Evolutionary conservation across 2,113 vertebrate genomes (phyloP), one percentile per base, ranked within the genome.

Genomic region (Limnothrissa miodon): DNA sequence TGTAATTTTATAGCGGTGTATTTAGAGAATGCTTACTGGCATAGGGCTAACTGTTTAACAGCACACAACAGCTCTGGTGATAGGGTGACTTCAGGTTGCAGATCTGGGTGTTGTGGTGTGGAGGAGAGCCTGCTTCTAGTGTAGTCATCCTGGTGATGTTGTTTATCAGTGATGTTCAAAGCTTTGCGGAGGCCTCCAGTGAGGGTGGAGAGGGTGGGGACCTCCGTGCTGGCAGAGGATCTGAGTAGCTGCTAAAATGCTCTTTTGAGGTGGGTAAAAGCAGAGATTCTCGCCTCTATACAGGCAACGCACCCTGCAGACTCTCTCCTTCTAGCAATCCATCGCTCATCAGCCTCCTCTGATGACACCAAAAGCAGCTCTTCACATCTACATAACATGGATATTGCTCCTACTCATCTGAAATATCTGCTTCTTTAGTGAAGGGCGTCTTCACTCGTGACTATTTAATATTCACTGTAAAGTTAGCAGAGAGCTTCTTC

Each of bases 361-460:
- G 79, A 81, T 62, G 62, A 39, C 59, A 29, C 29, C 11, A 29
- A 70, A 70, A 70, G 36, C 62, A 83, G 80, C 29, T n/a, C 36
- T 81, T 51, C n/a, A 39, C 39, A 78, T 80, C 56, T 25, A 17
- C 51, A 80, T 51, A 53, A n/a, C 45, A 45, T 39, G 45, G 45
- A 59, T 39, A 78, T 23, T 42, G 78, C 82, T 62, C n/a, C n/a
- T 51, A 85, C 79, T 80, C 83, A 82, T 88, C 81, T 83, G 82
- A 29, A 70, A 81, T 25, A 8, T 74, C 53, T 15, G 42, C 39
- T 80, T 83, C 45, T 39, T 2, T 44, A 81, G 74, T 83, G 78
- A 91, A 78, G 83, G 80, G 66, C 36, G 33, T 45, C 66, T 81
- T 33, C 74, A 74, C 45, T 81, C 74, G 66, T 81, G 81, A 81